phyloP scores from a whole-genome alignment of 2,113 vertebrate species.

The Pteronura brasiliensis region DNA sequence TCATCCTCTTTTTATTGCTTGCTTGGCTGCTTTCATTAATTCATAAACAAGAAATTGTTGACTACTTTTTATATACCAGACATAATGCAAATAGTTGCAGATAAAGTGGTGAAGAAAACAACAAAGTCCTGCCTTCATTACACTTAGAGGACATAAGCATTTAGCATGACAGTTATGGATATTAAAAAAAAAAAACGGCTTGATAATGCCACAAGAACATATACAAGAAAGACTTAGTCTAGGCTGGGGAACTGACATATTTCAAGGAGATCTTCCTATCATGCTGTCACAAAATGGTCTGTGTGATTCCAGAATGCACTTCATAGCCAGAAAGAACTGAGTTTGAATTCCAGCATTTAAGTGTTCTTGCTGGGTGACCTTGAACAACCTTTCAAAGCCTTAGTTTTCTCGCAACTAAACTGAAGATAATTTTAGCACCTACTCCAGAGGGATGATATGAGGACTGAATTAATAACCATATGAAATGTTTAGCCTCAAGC shows the following conservation, averaged over 20 bases:
- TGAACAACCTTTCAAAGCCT: neutral
- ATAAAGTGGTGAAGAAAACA: neutral
- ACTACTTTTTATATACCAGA: neutral
- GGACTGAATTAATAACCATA: neutral
- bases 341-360: neutral
- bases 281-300: neutral
- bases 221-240: neutral
- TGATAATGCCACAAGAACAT: neutral
- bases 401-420: neutral
- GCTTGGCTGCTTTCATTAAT: neutral
- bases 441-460: neutral
- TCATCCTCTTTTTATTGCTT: neutral
- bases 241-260: neutral
- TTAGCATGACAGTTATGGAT: neutral
- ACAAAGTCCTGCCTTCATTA: neutral
- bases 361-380: neutral
- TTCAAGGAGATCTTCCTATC: neutral
- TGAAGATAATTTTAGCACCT: neutral
- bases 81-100: neutral
- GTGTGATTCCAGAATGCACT: neutral
- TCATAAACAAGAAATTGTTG: neutral
- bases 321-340: neutral
- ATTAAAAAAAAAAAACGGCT: neutral
- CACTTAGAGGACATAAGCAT: neutral
- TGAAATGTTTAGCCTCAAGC: neutral